A percentile compares a stretch with the other conserved stretches of the same genome.
These are phyloP conservation scores for Elaphurus davidianus DNA, from an alignment of 2,113 vertebrate species.

Conservation along the genomic window DNA sequence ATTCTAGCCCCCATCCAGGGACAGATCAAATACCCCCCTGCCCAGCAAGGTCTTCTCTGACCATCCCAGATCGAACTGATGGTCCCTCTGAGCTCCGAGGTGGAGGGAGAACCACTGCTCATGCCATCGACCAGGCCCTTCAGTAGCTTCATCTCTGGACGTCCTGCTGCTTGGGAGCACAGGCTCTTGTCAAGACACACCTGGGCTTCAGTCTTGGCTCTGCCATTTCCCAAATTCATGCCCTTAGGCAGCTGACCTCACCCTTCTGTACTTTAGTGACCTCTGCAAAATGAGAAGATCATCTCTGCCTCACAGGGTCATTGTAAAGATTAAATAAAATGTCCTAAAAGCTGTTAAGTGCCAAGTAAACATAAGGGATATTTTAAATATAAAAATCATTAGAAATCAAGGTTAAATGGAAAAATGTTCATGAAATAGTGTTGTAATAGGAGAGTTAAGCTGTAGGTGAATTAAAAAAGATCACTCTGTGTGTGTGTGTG, in stretches of 20 bases:
- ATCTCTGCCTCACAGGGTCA: neutral
- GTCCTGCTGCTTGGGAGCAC: neutral
- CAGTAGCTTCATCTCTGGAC: neutral
- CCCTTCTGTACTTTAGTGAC: neutral
- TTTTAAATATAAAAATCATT: neutral
- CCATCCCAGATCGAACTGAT: neutral
- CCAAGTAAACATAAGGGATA: conserved; percentile 4
- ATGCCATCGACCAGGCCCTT: neutral
- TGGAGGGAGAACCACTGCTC: neutral
- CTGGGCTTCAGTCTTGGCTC: neutral
- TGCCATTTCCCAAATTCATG: neutral
- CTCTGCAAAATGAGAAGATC: neutral
- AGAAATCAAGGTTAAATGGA: neutral
- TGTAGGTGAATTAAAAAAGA: conserved; percentile 19
- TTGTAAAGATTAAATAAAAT: conserved; percentile 16
- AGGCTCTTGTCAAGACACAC: neutral
- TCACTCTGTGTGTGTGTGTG: neutral
- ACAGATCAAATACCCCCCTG: neutral
- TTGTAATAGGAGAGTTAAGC: neutral
- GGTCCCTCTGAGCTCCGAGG: neutral
- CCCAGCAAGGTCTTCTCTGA: neutral
- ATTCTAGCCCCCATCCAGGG: neutral
- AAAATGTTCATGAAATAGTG: conserved; percentile 8
- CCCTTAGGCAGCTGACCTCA: neutral
- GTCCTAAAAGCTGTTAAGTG: neutral